Conservation (phyloP, 53 echinoderm and acorn worm genomes). For the Arbacia lixula region DNA sequence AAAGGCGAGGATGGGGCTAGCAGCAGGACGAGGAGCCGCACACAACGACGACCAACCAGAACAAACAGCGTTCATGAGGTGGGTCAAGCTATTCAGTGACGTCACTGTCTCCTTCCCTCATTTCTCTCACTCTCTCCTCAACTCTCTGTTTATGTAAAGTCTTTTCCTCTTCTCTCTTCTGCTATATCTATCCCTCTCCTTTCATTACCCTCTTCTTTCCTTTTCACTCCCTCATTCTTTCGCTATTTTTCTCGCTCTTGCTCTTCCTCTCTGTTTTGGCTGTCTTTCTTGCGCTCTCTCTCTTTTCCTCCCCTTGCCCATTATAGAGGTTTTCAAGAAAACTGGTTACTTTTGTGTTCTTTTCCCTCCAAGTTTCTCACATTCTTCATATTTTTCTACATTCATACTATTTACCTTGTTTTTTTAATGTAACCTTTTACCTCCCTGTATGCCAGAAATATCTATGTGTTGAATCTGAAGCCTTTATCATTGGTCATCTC, state of each 20-base stretch:
- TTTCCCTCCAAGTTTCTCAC: neutral
- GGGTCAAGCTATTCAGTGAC: too few species aligned
- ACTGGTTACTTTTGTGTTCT: neutral
- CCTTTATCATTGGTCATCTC: too few species aligned
- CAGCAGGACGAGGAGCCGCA: neutral
- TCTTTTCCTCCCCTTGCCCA: neutral
- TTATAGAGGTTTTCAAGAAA: neutral
- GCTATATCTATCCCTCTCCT: neutral
- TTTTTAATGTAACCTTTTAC: neutral
- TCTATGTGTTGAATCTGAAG: too few species aligned
- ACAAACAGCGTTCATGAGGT: conserved; percentile 27
- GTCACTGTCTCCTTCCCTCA: too few species aligned
- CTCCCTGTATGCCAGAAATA: too few species aligned
- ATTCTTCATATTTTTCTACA: neutral
- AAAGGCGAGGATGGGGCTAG: conserved; percentile 1
- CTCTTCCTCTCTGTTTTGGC: neutral
- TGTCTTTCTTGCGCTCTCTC: neutral
- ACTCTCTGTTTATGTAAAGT: neutral
- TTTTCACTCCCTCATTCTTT: neutral
- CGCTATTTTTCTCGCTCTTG: neutral
- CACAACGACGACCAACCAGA: conserved; percentile 25
- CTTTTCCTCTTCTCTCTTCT: too few species aligned
- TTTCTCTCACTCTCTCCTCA: neutral
- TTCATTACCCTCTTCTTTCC: neutral
- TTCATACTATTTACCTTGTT: neutral